These are phyloP conservation scores for Camponotus floridanus DNA, from an alignment of 1,140 invertebrate genomes.

Conservation along the genomic window DNA sequence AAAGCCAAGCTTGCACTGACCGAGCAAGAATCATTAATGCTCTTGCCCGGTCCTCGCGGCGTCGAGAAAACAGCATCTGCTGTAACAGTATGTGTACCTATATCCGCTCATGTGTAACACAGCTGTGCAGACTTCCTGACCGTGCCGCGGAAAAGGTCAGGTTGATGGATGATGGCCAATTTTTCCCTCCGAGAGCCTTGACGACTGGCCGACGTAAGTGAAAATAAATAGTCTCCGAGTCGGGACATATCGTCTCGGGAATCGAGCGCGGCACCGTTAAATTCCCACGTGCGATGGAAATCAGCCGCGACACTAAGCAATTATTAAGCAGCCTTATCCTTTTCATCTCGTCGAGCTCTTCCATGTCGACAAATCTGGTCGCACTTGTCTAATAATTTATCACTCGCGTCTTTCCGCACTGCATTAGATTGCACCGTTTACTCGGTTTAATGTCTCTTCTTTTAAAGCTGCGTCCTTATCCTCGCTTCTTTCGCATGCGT, in stretches of 20 bases:
- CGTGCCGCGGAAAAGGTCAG: conserved; percentile 39
- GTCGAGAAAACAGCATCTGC: not conserved
- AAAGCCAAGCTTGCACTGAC: conserved; percentile 50
- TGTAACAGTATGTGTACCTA: conserved; percentile 19
- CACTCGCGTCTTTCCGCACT: not conserved
- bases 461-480: not conserved
- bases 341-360: not conserved
- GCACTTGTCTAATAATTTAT: conserved; percentile 17
- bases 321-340: conserved; percentile 36
- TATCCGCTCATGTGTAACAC: conserved; percentile 30
- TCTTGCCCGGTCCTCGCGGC: not conserved
- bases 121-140: conserved; percentile 35
- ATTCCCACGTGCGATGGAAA: conserved; percentile 29
- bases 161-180: conserved; percentile 60
- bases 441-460: not conserved
- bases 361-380: not conserved
- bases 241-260: conserved; percentile 40
- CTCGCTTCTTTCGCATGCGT: conserved; percentile 6
- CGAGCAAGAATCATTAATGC: conserved; percentile 59
- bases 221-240: conserved; percentile 62
- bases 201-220: conserved; percentile 59
- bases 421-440: conserved; percentile 22
- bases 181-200: conserved; percentile 29
- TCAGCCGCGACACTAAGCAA: conserved; percentile 36
- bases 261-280: conserved; percentile 37